Conservation (phyloP, 2,113 vertebrate species). For the Lota lota region DNA sequence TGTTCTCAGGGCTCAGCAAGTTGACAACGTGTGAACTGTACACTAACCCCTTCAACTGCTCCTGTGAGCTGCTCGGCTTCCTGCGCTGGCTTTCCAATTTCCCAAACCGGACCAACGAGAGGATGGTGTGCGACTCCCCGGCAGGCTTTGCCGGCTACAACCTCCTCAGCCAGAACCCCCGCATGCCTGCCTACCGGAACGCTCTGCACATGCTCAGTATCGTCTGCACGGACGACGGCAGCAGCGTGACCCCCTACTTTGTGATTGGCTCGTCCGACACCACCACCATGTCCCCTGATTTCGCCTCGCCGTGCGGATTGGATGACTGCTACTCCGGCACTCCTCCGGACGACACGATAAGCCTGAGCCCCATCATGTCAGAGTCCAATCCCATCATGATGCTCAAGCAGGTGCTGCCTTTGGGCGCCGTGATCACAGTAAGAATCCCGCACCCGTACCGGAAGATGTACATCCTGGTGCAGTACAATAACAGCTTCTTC, state of each 20-base stretch:
- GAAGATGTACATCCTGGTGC: conserved; percentile 95
- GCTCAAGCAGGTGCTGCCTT: conserved; percentile 81
- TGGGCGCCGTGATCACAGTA: conserved; percentile 83
- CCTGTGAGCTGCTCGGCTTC: conserved; percentile 91
- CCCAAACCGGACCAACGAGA: conserved; percentile 89
- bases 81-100: conserved; percentile 91
- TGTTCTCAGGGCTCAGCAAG: conserved; percentile 84
- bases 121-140: conserved; percentile 94
- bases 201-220: conserved; percentile 86
- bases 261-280: conserved; percentile 61
- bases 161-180: conserved; percentile 85
- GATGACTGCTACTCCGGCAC: conserved; percentile 91
- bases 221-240: conserved; percentile 80
- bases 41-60: conserved; percentile 97
- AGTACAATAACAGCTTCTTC: conserved; percentile 89
- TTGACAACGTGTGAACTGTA: conserved; percentile 95
- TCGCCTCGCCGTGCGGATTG: conserved; percentile 76
- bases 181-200: conserved; percentile 82
- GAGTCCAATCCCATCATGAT: conserved; percentile 82
- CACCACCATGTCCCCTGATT: conserved; percentile 74
- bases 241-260: conserved; percentile 70
- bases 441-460: conserved; percentile 90
- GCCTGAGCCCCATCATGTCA: conserved; percentile 73
- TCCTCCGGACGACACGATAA: conserved; percentile 78
- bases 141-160: conserved; percentile 86